Evolutionary conservation across 2,888 invertebrate genomes (phyloP).

Genomic region (Synanthedon tipuliformis): DNA sequence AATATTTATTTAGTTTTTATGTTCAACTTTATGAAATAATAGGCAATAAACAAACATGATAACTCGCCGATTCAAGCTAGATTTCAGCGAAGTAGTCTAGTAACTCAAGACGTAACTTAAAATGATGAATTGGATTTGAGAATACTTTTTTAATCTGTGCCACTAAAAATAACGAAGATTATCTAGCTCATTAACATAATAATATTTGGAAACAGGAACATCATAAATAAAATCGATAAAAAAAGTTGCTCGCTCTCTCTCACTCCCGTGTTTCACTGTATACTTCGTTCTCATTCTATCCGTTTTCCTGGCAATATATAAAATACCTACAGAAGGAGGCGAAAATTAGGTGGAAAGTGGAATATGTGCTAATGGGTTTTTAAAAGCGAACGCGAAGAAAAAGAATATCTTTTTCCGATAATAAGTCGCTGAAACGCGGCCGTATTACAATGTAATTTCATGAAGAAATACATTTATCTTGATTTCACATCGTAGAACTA

Average conservation of each 20-base stretch:
- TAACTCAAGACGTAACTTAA: too few relatives aligned
- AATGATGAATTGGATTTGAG: too few relatives aligned
- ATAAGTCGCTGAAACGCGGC: slow-evolving; percentile 3
- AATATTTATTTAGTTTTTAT: too few relatives aligned
- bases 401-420: slow-evolving; percentile 4
- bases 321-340: slow-evolving; percentile 1
- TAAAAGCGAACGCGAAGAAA: slow-evolving; percentile 8
- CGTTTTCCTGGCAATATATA: slow-evolving; percentile 3
- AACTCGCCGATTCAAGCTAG: too few relatives aligned
- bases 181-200: too few relatives aligned
- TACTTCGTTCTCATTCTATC: background rate
- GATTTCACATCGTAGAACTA: background rate
- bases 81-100: too few relatives aligned
- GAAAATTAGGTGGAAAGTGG: slow-evolving; percentile 7
- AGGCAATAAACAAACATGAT: too few relatives aligned
- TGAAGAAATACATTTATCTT: background rate
- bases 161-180: too few relatives aligned
- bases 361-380: slow-evolving; percentile 14
- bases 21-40: too few relatives aligned
- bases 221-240: slow-evolving; percentile 6
- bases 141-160: too few relatives aligned
- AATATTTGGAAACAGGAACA: too few relatives aligned
- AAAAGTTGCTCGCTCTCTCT: slow-evolving; percentile 36
- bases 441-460: slow-evolving; percentile 3
- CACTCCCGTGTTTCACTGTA: slow-evolving; percentile 12